Percentiles rank a stretch among this genome's conserved stretches.
Conservation (phyloP, 2,888 invertebrate genomes). For the Synergus umbraculus region DNA sequence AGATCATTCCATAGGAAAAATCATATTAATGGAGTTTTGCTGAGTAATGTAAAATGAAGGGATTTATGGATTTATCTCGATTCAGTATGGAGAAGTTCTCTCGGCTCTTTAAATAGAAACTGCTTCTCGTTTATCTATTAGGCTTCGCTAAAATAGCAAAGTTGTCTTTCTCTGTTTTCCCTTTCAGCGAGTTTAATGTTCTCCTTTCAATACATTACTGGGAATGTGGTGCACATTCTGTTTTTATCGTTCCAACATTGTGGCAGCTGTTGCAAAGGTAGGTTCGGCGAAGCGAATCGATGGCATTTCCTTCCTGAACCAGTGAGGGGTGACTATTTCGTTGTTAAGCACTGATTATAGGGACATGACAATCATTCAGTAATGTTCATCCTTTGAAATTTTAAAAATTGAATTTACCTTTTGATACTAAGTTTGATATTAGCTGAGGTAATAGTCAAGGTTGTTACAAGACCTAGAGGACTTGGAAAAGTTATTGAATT, state of each 20-base stretch:
- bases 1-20: background rate
- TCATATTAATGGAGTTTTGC: background rate
- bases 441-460: too few species aligned
- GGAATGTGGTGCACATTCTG: conserved; percentile 11
- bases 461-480: too few species aligned
- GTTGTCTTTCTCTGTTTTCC: conserved; percentile 6
- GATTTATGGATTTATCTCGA: background rate
- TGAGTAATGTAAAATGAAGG: background rate
- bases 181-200: background rate
- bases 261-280: conserved; percentile 58
- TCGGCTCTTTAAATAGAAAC: background rate
- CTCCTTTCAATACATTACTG: conserved; percentile 14
- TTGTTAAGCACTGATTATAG: conserved; percentile 40
- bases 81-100: background rate
- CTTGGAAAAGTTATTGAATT: too few species aligned
- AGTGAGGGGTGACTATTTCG: conserved; percentile 23
- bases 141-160: background rate
- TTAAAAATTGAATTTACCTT: background rate
- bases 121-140: background rate
- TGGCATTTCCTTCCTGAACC: conserved; percentile 58
- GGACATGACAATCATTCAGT: conserved; percentile 27
- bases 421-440: background rate
- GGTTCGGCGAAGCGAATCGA: conserved; percentile 54
- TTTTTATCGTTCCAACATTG: conserved; percentile 42
- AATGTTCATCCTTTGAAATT: background rate